Evolutionary conservation across 2,888 invertebrate species (phyloP), one percentile per base, ranked within the genome.

Genomic region (Oscheius sp.): DNA sequence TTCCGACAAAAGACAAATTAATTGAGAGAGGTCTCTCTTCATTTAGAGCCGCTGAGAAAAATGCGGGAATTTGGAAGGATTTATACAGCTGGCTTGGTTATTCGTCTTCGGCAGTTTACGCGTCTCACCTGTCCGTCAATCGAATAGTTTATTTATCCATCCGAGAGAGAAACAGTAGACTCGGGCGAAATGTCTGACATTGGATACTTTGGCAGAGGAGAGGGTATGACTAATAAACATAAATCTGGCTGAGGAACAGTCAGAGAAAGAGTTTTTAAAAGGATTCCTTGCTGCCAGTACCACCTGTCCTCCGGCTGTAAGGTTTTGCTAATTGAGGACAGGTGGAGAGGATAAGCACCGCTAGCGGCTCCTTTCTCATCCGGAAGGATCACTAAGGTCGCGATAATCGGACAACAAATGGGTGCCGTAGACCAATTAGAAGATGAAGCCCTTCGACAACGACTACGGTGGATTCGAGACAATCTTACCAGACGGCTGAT

Each of bases 1-100:
- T 22, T 22, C 57, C 57, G 57, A 57, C 57, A 57, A 57, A 57
- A 57, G 57, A 57, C 57, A 57, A 57, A 57, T 57, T 57, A 57
- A 57, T 57, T 38, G 57, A 57, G 36, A 38, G 41, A 41, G 38
- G 41, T 12, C 54, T 33, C 54, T 36, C 22, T 24, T 24, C 14
- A 24, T 49, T 22, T 17, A 17, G 6, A 49, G 49, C 49, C 49
- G 49, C 17, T n/a, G n/a, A n/a, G n/a, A n/a, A n/a, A n/a, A n/a
- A n/a, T n/a, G n/a, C n/a, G n/a, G n/a, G n/a, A n/a, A n/a, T n/a
- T n/a, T n/a, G n/a, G n/a, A n/a, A n/a, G n/a, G 41, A 41, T 41
- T 41, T 41, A 20, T 20, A 12, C 30, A 17, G 5, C 36, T 24
- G 38, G n/a, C 6, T 5, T 2, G 32, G 36, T 41, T 24, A 38